These are phyloP conservation scores for Larimichthys crocea DNA, from an alignment of 2,113 vertebrate species.

Conservation along the genomic window DNA sequence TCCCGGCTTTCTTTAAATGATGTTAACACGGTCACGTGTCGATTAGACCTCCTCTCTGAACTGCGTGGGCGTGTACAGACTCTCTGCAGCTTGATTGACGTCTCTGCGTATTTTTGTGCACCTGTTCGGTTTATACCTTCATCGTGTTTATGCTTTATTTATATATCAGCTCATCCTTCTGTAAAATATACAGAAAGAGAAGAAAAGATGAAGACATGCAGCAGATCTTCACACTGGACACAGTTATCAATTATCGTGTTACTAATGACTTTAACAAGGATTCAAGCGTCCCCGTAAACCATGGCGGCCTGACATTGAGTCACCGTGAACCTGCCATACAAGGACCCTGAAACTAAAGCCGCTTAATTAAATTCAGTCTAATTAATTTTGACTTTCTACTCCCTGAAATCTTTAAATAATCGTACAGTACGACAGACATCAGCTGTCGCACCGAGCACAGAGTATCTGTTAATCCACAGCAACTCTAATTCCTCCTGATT, in stretches of 20 bases:
- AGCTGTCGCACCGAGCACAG: too few relatives aligned
- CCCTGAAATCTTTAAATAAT: too few relatives aligned
- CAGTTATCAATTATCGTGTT: not conserved
- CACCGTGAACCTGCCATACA: not conserved
- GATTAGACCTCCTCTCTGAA: not conserved
- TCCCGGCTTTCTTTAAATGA: not conserved
- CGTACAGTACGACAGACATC: too few relatives aligned
- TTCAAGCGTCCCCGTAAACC: not conserved
- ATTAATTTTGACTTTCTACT: not conserved
- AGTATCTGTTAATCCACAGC: not conserved
- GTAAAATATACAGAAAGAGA: not conserved
- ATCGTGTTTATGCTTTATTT: too few relatives aligned
- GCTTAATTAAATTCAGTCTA: not conserved
- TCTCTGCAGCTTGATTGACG: not conserved
- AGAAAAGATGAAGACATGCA: not conserved
- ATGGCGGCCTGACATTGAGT: not conserved
- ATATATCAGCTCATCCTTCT: too few relatives aligned
- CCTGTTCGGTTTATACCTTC: not conserved
- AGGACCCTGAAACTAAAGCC: not conserved
- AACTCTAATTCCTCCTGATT: not conserved
- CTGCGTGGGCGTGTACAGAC: too few relatives aligned
- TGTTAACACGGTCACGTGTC: not conserved
- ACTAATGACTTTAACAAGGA: not conserved
- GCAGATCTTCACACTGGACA: not conserved
- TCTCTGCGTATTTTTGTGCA: not conserved